Evolutionary conservation across 1,140 invertebrate genomes (phyloP).

Genomic region (Ylistrum balloti): DNA sequence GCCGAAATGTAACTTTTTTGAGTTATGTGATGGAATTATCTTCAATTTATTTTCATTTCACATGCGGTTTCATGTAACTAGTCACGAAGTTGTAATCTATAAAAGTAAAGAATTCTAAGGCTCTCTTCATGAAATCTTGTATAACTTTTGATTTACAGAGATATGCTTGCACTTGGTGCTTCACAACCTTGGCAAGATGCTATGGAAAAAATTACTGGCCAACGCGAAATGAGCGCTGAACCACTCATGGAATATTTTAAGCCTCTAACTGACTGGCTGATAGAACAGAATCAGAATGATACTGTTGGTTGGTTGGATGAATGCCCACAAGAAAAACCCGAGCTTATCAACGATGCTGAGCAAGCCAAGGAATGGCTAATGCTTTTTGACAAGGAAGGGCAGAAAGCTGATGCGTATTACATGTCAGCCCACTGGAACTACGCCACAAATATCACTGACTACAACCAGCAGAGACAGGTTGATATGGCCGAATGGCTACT

Average conservation of each 20-base stretch:
- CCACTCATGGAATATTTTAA: conserved; percentile 85
- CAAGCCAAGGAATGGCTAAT: conserved; percentile 61
- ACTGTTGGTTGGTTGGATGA: conserved; percentile 59
- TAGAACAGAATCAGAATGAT: conserved; percentile 75
- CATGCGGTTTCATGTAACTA: no score
- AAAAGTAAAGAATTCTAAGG: no score
- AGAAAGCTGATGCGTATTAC: conserved; percentile 42
- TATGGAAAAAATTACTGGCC: conserved; percentile 91
- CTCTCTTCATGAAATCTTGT: no score
- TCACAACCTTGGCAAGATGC: conserved; percentile 92
- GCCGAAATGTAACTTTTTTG: no score
- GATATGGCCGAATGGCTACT: no score
- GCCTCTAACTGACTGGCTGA: conserved; percentile 88
- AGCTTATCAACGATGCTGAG: conserved; percentile 48
- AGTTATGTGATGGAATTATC: no score
- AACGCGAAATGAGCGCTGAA: conserved; percentile 88
- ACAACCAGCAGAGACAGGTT: conserved; percentile 60
- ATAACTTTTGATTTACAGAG: conserved; percentile 82
- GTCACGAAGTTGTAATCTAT: no score
- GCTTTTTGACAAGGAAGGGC: conserved; percentile 57
- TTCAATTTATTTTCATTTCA: no score
- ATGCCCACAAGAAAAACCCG: conserved; percentile 54
- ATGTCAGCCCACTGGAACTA: conserved; percentile 68
- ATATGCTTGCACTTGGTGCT: conserved; percentile 91
- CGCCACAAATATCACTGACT: conserved; percentile 69